phyloP scores from a whole-genome alignment of 2,888 invertebrate genomes.

The Microplitis deprimator region DNA sequence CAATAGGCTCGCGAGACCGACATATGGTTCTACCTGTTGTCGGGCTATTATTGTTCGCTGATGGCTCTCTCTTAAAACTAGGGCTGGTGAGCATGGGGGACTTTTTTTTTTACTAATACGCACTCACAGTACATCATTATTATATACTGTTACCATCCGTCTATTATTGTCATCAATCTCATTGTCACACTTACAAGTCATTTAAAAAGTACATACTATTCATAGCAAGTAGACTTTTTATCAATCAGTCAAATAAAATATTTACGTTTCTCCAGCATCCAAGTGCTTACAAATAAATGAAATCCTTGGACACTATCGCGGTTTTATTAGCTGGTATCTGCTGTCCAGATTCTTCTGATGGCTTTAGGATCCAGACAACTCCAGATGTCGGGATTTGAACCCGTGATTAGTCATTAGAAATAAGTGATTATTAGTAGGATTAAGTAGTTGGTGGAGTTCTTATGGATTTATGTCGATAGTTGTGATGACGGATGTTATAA shows the following conservation, averaged over 20 bases:
- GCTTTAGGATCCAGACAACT: no score
- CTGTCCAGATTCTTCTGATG: no score
- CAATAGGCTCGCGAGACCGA: slow-evolving; percentile 58
- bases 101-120: not conserved
- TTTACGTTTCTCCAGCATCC: no score
- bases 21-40: slow-evolving; percentile 70
- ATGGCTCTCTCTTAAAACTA: slow-evolving; percentile 55
- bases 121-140: not conserved
- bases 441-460: no score
- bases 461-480: not conserved
- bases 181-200: slow-evolving; percentile 15
- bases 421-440: not conserved
- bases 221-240: not conserved
- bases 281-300: no score
- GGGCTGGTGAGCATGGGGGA: slow-evolving; percentile 1
- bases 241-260: not conserved
- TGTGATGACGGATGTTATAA: not conserved
- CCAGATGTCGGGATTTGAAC: no score
- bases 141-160: not conserved
- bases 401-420: no score
- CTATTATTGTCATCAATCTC: slow-evolving; percentile 1
- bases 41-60: slow-evolving; percentile 67
- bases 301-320: no score
- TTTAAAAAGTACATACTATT: not conserved
- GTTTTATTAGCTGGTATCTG: no score